Evolutionary conservation across 2,113 vertebrate genomes (phyloP).

Genomic region (Hymenochirus boettgeri): DNA sequence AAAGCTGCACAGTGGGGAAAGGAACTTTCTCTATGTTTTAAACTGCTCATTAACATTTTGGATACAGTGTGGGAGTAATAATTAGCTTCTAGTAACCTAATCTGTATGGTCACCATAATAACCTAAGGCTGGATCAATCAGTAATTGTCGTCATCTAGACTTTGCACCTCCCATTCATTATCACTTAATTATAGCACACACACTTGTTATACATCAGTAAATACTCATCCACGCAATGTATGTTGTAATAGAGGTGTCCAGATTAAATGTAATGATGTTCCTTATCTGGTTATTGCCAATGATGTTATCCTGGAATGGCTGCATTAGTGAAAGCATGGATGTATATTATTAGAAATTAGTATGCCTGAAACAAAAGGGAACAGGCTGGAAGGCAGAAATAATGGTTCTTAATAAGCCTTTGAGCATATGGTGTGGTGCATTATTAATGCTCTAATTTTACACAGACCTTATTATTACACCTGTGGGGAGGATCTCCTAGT

Average conservation of each 20-base stretch:
- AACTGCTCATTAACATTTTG: conserved; percentile 33
- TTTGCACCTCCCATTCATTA: conserved; percentile 40
- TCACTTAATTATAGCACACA: conserved; percentile 43
- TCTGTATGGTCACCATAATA: conserved; percentile 23
- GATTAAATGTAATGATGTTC: conserved; percentile 16
- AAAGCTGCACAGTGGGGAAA: conserved; percentile 6
- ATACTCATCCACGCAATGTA: conserved; percentile 25
- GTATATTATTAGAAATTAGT: conserved; percentile 33
- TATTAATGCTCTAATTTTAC: conserved; percentile 17
- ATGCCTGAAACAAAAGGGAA: conserved; percentile 5
- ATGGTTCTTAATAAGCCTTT: background rate
- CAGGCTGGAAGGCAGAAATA: conserved; percentile 21
- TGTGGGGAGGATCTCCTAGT: background rate
- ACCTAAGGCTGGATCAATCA: conserved; percentile 36
- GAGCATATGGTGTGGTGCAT: conserved; percentile 27
- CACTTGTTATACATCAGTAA: conserved; percentile 36
- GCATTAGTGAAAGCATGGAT: conserved; percentile 16
- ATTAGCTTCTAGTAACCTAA: conserved; percentile 37
- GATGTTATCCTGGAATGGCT: conserved; percentile 17
- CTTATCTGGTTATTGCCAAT: conserved; percentile 27
- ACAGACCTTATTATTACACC: background rate
- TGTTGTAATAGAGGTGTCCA: conserved; percentile 17
- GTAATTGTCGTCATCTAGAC: conserved; percentile 39
- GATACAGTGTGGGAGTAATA: conserved; percentile 21
- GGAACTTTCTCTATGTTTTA: conserved; percentile 9